Evolutionary conservation across 1,140 invertebrate species (phyloP).

Genomic region (Pristionchus pacificus): DNA sequence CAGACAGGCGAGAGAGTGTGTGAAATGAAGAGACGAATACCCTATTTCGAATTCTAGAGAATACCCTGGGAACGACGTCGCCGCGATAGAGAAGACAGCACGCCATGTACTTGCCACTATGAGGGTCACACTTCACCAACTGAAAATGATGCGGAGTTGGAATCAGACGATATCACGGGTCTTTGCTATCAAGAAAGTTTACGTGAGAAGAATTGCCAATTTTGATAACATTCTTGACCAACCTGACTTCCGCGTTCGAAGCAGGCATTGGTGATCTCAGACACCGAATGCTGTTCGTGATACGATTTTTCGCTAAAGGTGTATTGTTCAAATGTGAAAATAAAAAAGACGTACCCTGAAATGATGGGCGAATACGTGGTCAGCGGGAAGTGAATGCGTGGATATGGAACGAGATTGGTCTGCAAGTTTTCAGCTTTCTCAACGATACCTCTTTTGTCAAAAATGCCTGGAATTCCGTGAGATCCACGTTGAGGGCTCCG

Average conservation of each 20-base stretch:
- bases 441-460: not conserved
- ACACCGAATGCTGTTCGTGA: slow-evolving; percentile 73
- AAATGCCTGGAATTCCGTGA: slow-evolving; percentile 75
- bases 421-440: slow-evolving; percentile 19
- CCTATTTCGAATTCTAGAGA: no score
- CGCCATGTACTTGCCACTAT: slow-evolving; percentile 68
- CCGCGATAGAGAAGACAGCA: slow-evolving; percentile 78
- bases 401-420: slow-evolving; percentile 79
- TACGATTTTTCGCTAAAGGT: slow-evolving; percentile 64
- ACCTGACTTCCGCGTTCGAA: slow-evolving; percentile 79
- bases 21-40: no score
- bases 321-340: not conserved
- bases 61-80: slow-evolving; percentile 72
- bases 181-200: no score
- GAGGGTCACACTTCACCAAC: slow-evolving; percentile 71
- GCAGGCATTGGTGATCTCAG: slow-evolving; percentile 76
- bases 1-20: no score
- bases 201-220: no score
- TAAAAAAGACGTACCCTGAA: slow-evolving; percentile 40
- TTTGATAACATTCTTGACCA: slow-evolving; percentile 63
- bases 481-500: slow-evolving; percentile 79
- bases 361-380: slow-evolving; percentile 57
- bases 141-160: no score
- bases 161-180: not conserved
- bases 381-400: slow-evolving; percentile 71